Base-by-base conservation (phyloP, 2,888 invertebrate genomes). In the Mesorhabditis belari region DNA sequence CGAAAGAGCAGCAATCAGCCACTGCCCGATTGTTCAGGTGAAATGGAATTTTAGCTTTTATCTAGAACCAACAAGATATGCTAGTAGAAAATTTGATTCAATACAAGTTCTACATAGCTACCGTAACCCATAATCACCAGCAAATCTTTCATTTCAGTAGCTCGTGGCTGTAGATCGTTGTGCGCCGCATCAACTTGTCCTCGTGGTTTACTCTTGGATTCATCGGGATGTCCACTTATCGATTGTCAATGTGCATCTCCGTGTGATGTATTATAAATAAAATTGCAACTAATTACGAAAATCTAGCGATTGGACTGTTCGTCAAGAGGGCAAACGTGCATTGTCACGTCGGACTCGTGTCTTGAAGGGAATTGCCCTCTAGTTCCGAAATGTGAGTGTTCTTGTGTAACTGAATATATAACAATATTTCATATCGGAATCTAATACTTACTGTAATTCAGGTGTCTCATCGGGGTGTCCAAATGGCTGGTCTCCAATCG, bases 181-280 rank as follows among this genome's bases (percentile, higher is more conserved):
- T 73, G 73, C 57, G 55, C 65, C 9, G 26, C 56, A 17, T 58
- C 52, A 5, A 35, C 63, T 2, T 70, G 70, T 57, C 67, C 67
- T 5, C 68, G 62, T 53, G 70, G 67, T 1, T 58, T 70, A 23
- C 58, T 62, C 6, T 60, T 69, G 17, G 72, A 72, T 58, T 29
- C 61, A 1, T 60, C 56, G 23, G 72, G 72, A 9, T 72, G 72
- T 57, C 70, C 72, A 3, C 27, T 61, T 3, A 21, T 63, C 5
- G 66, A 67, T 28, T 72, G 72, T 49, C 58, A 61, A 6, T 72
- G 72, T 28, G 63, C 57, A 55, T 66, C 69, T 5, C 64, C 70
- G 2, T 72, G 72, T 53, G 71, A 70, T 23, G 44, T 35, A n/a
- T 17, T 9, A 35, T 17, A 35, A 35, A 35, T 17, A 35, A 12